Percentiles rank a stretch among this genome's conserved stretches.
Conservation (phyloP, 2,113 vertebrate genomes). For the Butorides virescens region DNA sequence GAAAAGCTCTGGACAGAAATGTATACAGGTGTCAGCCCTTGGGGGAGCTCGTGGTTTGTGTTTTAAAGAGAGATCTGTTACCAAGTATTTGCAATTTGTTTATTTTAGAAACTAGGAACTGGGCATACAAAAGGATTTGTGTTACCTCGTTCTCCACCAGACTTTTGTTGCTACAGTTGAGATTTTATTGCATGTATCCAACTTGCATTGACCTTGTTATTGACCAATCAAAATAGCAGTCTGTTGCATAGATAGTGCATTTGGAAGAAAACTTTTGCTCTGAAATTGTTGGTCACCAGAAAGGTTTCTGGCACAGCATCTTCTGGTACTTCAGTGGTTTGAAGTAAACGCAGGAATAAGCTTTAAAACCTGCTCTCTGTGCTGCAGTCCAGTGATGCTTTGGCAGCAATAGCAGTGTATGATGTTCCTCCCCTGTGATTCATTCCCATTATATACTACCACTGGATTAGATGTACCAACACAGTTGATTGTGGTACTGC, state of each 20-base stretch:
- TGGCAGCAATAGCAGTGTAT: neutral
- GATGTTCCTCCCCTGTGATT: neutral
- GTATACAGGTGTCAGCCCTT: neutral
- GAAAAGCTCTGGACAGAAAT: neutral
- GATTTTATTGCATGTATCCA: neutral
- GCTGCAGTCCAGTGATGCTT: neutral
- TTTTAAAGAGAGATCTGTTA: neutral
- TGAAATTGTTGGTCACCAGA: neutral
- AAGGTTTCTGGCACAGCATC: neutral
- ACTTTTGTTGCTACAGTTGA: neutral
- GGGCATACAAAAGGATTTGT: neutral
- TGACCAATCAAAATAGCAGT: neutral
- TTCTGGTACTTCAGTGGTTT: neutral
- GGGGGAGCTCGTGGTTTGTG: neutral
- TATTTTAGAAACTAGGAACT: neutral
- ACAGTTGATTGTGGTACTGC: neutral
- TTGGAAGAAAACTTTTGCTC: neutral
- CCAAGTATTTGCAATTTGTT: neutral
- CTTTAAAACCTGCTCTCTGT: neutral
- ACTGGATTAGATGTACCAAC: neutral
- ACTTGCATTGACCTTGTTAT: neutral
- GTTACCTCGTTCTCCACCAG: accelerated
- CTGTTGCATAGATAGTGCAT: neutral
- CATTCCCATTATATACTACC: neutral
- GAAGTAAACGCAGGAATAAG: neutral